Base-by-base conservation (phyloP, 2,797 vertebrate species). In the Enteromius fasciolatus region DNA sequence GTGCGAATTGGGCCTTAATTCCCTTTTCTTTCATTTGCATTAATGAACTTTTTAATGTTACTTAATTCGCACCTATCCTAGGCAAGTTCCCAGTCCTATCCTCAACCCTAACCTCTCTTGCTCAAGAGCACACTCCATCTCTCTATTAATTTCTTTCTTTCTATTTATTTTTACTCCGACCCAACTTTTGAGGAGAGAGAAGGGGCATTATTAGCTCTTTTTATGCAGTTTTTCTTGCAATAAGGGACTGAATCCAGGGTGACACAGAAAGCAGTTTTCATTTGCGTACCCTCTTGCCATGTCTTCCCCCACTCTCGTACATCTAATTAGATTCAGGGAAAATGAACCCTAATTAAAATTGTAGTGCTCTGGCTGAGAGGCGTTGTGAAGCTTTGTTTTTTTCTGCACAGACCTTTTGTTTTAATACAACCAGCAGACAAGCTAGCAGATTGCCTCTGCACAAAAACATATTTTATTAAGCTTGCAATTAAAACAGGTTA, bases 331-430 rank as follows among this genome's bases (percentile, higher is more conserved):
- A 94, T 94, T 92, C 91, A 59, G 86, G 84, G 90, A 81, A 90
- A 90, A 91, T 92, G 88, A 92, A 91, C 91, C 90, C 90, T 93
- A 93, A 94, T 94, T 93, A 94, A 93, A 94, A 93, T 90, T 74
- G 63, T 57, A 36, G 79, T 79, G 76, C 87, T 90, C 87, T 91
- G 86, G 84, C 36, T 63, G 76, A 84, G 78, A 88, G 72, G 87
- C 89, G 61, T 77, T 75, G 68, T 79, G 86, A 87, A 59, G 28
- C 46, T 20, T 66, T 80, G 52, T 82, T 84, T 80, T 76, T 83
- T 83, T 74, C 87, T 76, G 61, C 44, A 74, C 66, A 81, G 69
- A 54, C 87, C 80, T 54, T n/a, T 11, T 85, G 84, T 84, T 84
- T 89, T 76, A 86, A 87, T 88, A 68, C 80, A 83, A 73, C 72